A percentile compares a stretch with the other conserved stretches of the same genome.
phyloP scores from a whole-genome alignment of 1,140 invertebrate genomes.

The Danaus melanippus region DNA sequence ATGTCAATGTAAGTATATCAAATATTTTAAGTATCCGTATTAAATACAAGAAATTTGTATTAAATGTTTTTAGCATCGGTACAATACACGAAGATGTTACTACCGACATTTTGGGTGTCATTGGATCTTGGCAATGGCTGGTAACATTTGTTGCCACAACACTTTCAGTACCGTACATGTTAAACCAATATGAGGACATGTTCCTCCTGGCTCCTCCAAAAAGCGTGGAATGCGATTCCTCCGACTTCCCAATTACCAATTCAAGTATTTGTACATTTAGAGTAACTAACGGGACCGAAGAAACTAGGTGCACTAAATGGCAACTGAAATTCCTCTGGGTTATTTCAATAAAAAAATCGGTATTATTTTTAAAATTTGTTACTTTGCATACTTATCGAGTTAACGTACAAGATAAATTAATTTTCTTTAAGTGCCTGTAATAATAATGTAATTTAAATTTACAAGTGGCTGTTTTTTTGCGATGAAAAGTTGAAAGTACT shows the following conservation, averaged over 20 bases:
- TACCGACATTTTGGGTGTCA: slow-evolving; percentile 50
- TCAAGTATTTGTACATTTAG: slow-evolving; percentile 36
- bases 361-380: slow-evolving; percentile 9
- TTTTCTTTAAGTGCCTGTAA: not conserved
- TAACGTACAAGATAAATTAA: slow-evolving; percentile 1
- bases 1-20: slow-evolving; percentile 31
- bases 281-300: slow-evolving; percentile 28
- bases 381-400: not conserved
- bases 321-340: slow-evolving; percentile 42
- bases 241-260: slow-evolving; percentile 25
- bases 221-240: slow-evolving; percentile 28
- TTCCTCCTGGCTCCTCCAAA: slow-evolving; percentile 34
- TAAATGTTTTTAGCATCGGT: slow-evolving; percentile 43
- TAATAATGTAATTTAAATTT: slow-evolving; percentile 8
- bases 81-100: slow-evolving; percentile 59
- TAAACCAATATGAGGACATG: slow-evolving; percentile 48
- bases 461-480: slow-evolving; percentile 53
- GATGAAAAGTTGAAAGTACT: slow-evolving; percentile 41
- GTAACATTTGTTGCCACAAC: slow-evolving; percentile 39
- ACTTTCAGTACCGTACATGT: slow-evolving; percentile 34
- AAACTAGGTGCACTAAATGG: slow-evolving; percentile 39
- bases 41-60: not conserved
- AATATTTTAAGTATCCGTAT: slow-evolving; percentile 1
- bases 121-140: slow-evolving; percentile 56
- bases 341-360: slow-evolving; percentile 46